Conservation (phyloP, 2,888 invertebrate species). For the Steinernema carpocapsae region DNA sequence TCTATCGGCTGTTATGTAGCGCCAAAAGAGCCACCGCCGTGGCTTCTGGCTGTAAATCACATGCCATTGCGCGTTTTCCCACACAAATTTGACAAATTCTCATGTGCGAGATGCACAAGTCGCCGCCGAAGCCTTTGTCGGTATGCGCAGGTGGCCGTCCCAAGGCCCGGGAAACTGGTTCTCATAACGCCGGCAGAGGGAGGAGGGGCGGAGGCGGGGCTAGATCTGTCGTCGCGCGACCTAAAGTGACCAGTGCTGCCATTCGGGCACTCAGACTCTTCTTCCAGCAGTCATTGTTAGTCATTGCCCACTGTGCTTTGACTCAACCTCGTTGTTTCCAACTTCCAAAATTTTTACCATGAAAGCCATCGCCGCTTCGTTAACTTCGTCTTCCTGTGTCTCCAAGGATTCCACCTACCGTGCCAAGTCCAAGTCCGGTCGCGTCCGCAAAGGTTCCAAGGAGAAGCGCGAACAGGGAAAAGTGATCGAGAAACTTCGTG, state of each 20-base stretch:
- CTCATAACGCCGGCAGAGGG: background rate
- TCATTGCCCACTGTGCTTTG: too few relatives aligned
- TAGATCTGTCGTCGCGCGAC: conserved; percentile 15
- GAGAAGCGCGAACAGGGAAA: conserved; percentile 37
- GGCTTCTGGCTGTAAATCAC: conserved; percentile 14
- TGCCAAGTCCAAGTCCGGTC: conserved; percentile 10
- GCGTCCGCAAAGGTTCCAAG: conserved; percentile 36
- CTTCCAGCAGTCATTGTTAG: background rate
- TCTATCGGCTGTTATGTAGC: too few relatives aligned
- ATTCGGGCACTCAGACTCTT: background rate
- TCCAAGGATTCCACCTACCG: background rate
- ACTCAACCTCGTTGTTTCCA: too few relatives aligned
- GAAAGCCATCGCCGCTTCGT: background rate
- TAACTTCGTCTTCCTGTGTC: background rate
- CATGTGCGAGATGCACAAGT: background rate
- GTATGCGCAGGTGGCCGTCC: conserved; percentile 25
- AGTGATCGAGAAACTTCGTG: conserved; percentile 32
- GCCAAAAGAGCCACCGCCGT: background rate
- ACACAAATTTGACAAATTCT: conserved; percentile 10
- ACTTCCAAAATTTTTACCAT: too few relatives aligned
- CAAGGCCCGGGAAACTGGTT: conserved; percentile 8
- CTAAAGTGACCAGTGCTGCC: conserved; percentile 5
- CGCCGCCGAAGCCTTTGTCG: conserved; percentile 15
- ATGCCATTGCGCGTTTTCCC: conserved; percentile 20
- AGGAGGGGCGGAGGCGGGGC: background rate